Conservation (phyloP, 1,140 invertebrate genomes). For the Drosophila takahashii region DNA sequence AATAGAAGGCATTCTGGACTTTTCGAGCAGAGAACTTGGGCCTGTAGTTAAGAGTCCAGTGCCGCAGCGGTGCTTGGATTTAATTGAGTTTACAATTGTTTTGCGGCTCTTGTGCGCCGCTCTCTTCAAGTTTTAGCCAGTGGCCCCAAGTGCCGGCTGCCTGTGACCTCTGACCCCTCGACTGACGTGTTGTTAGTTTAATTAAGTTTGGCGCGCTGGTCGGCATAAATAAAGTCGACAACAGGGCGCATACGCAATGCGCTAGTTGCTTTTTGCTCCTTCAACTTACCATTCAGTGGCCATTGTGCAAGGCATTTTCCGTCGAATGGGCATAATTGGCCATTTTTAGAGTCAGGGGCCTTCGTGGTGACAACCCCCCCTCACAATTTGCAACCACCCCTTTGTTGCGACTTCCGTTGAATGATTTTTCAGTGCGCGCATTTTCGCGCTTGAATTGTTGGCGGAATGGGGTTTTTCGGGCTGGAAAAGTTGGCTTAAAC, state of each 20-base stretch:
- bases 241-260: conserved; percentile 58
- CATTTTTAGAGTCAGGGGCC: conserved; percentile 52
- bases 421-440: conserved; percentile 67
- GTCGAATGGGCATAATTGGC: conserved; percentile 67
- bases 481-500: conserved; percentile 78
- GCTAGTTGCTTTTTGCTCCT: conserved; percentile 22
- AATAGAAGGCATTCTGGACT: neutral
- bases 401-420: conserved; percentile 50
- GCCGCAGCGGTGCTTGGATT: conserved; percentile 74
- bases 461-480: neutral
- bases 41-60: conserved; percentile 56
- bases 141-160: conserved; percentile 33
- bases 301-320: conserved; percentile 35
- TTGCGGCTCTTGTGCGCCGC: conserved; percentile 45
- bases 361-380: conserved; percentile 48
- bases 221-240: conserved; percentile 34
- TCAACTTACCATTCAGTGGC: conserved; percentile 1
- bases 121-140: conserved; percentile 52
- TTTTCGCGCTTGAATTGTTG: conserved; percentile 63
- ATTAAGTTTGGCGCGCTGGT: conserved; percentile 47
- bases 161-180: conserved; percentile 45
- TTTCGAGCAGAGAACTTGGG: conserved; percentile 42
- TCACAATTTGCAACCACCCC: conserved; percentile 1
- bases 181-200: conserved; percentile 50
- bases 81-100: conserved; percentile 83